Conservation (phyloP, 2,113 vertebrate species). For the Nycticebus coucang region DNA sequence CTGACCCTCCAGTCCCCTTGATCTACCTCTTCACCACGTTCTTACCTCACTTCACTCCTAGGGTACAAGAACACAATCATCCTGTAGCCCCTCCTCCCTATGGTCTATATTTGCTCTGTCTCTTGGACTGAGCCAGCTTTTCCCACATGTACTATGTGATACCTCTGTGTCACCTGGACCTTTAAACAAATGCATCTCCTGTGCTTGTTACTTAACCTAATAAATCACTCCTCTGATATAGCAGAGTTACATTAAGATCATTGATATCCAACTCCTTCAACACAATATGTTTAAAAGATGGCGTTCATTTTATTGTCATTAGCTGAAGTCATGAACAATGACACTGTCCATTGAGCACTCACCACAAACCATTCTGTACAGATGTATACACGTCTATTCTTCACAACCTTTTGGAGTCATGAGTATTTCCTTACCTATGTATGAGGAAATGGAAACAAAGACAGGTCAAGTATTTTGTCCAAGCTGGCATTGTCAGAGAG, state of each 20-base stretch:
- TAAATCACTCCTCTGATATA: fast-evolving
- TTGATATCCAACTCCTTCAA: not conserved
- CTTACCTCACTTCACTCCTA: fast-evolving
- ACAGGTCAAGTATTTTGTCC: not conserved
- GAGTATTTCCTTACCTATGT: not conserved
- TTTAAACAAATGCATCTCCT: fast-evolving
- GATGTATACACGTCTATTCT: fast-evolving
- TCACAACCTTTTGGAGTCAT: not conserved
- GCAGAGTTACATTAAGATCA: fast-evolving
- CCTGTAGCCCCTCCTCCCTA: fast-evolving
- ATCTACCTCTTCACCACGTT: not conserved
- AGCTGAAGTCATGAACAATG: not conserved
- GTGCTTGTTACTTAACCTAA: not conserved
- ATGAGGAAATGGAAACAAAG: not conserved
- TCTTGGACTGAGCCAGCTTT: fast-evolving
- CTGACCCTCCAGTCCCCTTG: not conserved
- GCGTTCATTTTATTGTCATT: not conserved
- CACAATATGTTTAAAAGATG: not conserved
- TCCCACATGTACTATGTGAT: fast-evolving
- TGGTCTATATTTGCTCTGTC: not conserved
- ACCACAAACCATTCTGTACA: fast-evolving
- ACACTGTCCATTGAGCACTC: not conserved
- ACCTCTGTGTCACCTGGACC: not conserved
- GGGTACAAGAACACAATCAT: fast-evolving
- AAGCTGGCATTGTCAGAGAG: no score